These are phyloP conservation scores for Drosophila virilis DNA, from an alignment of 1,140 invertebrate species.

Conservation along the genomic window DNA sequence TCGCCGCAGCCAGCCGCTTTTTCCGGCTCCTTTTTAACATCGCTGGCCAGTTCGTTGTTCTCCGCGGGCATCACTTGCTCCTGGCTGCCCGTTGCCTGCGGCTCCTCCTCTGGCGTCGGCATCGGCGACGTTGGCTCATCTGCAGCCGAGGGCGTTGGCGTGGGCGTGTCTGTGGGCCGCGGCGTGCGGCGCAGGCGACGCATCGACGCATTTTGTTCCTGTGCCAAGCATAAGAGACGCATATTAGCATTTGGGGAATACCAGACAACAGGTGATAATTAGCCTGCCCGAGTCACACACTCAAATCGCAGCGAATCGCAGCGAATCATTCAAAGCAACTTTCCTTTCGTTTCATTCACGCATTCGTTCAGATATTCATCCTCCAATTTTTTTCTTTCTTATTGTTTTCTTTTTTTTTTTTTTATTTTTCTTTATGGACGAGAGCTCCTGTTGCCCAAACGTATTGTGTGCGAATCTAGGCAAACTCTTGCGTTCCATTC, in stretches of 20 bases:
- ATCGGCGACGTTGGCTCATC: constrained; percentile 6
- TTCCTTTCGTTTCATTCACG: constrained; percentile 3
- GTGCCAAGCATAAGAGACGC: constrained; percentile 6
- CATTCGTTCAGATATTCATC: not conserved
- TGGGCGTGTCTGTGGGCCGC: constrained; percentile 55
- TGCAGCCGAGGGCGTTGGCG: not conserved
- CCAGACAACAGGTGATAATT: constrained; percentile 9
- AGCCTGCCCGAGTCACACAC: too few species aligned
- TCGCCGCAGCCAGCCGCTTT: constrained; percentile 29
- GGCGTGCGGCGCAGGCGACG: constrained; percentile 71
- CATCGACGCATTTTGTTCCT: constrained; percentile 54
- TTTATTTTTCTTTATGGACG: not conserved
- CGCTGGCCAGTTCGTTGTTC: constrained; percentile 14
- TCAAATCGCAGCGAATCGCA: too few species aligned
- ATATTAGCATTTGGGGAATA: not conserved
- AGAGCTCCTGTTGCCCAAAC: not conserved
- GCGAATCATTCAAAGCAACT: not conserved
- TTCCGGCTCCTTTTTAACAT: constrained; percentile 62
- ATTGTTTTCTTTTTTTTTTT: too few species aligned
- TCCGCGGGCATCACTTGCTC: not conserved
- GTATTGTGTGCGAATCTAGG: constrained; percentile 9
- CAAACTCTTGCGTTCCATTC: constrained; percentile 6
- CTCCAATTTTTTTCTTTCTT: not conserved
- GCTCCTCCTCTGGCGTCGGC: constrained; percentile 1
- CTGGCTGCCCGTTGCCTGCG: not conserved